Evolutionary conservation across 2,113 vertebrate species (phyloP), one percentile per base, ranked within the genome.

Genomic region (Thunnus maccoyii): DNA sequence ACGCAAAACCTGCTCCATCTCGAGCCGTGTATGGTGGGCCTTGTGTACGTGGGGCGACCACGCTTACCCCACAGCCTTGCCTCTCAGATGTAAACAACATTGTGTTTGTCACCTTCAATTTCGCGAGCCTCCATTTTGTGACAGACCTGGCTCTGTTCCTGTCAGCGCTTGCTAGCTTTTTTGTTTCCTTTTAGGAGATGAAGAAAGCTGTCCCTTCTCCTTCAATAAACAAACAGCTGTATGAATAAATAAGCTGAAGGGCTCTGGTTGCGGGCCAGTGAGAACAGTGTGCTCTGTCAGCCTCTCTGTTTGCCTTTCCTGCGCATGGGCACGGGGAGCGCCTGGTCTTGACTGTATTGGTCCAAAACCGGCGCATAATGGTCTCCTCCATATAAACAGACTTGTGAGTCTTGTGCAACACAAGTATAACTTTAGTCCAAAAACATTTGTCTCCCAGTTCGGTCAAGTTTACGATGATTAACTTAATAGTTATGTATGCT

Each of bases 101-200:
- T 91, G 86, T 90, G 86, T 92, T 94, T 93, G 92, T 94, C 94
- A 92, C 90, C 76, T 93, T 85, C 76, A 82, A 93, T 94, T 94
- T 93, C 14, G 58, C 27, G 60, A 67, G 65, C 64, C 58, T 84
- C 88, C 77, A 76, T 90, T 93, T 83, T 88, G 81, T 78, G 91
- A 92, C 94, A 94, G 85, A 89, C 70, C 84, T 64, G 13, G 61
- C 87, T 93, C 88, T 94, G 89, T 92, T 93, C 74, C 84, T 83
- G 87, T 91, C 86, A 71, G 78, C 46, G 46, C 72, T 64, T 51
- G 84, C 72, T 47, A 25, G 75, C 54, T 85, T 89, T 90, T 89
- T 85, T 91, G 85, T 92, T 92, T 85, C 86, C 65, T 74, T 89
- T 88, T 61, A 81, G 80, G 66, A 89, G 88, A 93, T 86, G 89